Base-by-base conservation (phyloP, 1,140 invertebrate genomes). In the Bombyx mori region DNA sequence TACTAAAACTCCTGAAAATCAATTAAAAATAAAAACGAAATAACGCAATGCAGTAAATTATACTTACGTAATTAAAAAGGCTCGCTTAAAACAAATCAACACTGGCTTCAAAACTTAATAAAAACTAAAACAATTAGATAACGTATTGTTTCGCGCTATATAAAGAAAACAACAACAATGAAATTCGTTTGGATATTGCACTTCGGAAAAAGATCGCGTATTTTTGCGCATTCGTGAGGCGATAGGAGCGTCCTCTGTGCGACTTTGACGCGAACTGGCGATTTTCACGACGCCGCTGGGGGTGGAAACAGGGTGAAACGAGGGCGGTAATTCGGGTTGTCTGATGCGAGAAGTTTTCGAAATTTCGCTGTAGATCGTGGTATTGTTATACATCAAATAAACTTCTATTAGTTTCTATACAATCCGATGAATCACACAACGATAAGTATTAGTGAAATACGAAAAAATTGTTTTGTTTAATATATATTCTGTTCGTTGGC, bases 171-270 rank as follows among this genome's bases (percentile, higher is more conserved):
- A 65, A 35, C 26, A 35, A 51, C 8, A 51, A 58, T 58, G 54
- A 71, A 81, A 78, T 75, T 78, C 69, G 74, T 71, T 62, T 54
- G 55, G 60, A 75, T 80, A 83, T 83, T 81, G 80, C 80, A 83
- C 80, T 73, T 77, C 64, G 69, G 56, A 69, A 35, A 79, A 76
- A 77, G 73, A 78, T 78, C 80, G 78, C 75, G 67, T 51, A 44
- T 57, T 62, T 59, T 54, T 60, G 7, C 42, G 46, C 49, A 10
- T 7, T 12, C 26, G 8, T 42, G 22, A 43, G 43, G 26, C 46
- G 52, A 7, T 22, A 57, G 26, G 43, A 45, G 63, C 60, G 60
- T 65, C 57, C 69, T 61, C 63, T 61, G 54, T 60, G 62, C 51
- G 45, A 58, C 55, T 60, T 52, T 52, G 54, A 62, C 63, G 67